A percentile compares a stretch with the other conserved stretches of the same genome.
Evolutionary conservation across 2,797 vertebrate genomes (phyloP).

Genomic region (Xerus rutilus): DNA sequence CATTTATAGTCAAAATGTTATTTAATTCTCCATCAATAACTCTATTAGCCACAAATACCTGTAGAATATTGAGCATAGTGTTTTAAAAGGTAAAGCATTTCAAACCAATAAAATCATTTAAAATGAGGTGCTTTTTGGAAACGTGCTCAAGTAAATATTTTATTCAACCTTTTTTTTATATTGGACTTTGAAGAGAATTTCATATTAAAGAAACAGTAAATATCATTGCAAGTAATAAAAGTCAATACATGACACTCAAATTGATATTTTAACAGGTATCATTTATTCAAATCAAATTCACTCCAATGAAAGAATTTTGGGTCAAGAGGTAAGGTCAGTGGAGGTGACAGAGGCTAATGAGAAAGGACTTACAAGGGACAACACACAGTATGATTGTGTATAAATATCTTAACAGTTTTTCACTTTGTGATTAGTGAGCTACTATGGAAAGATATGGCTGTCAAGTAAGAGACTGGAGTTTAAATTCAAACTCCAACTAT

Average conservation of each 20-base stretch:
- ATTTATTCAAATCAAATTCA: neutral
- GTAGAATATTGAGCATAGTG: neutral
- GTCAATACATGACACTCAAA: neutral
- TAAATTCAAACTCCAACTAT: neutral
- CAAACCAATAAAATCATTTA: neutral
- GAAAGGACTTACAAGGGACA: neutral
- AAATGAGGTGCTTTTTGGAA: neutral
- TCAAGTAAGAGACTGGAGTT: neutral
- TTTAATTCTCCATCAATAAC: neutral
- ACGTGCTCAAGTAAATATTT: neutral
- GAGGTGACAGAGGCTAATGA: neutral
- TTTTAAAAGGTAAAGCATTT: constrained; percentile 6
- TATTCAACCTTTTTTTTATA: neutral
- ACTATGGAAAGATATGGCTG: neutral
- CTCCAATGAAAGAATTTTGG: neutral
- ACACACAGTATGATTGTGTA: fast-evolving
- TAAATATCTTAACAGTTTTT: neutral
- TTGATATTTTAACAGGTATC: neutral
- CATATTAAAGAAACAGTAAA: neutral
- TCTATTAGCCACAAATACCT: neutral
- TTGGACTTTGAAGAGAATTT: neutral
- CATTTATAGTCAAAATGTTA: neutral
- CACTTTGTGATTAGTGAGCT: neutral
- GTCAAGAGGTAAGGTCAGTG: neutral
- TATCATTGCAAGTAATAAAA: neutral